Evolutionary conservation across 1,140 invertebrate species (phyloP).

Genomic region (Drosophila nannoptera): DNA sequence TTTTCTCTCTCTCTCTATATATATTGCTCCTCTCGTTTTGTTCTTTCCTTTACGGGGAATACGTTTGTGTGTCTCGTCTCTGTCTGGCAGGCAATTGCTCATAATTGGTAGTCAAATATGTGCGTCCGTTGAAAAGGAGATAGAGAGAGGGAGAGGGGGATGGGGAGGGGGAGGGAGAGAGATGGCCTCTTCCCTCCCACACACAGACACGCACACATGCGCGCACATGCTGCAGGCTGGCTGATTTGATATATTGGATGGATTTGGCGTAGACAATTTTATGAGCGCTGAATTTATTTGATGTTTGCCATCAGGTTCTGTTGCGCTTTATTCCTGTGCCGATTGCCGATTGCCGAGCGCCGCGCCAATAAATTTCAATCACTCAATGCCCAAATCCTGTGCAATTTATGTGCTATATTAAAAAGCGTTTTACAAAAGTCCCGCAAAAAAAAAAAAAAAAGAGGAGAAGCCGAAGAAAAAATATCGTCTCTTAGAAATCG

Average conservation of each 20-base stretch:
- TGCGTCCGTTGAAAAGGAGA: constrained; percentile 32
- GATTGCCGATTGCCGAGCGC: constrained; percentile 21
- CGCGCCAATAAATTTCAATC: constrained; percentile 59
- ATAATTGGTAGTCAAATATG: constrained; percentile 72
- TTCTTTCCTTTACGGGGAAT: constrained; percentile 20
- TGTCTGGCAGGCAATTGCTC: constrained; percentile 46
- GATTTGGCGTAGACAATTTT: constrained; percentile 75
- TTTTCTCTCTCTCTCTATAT: constrained; percentile 23
- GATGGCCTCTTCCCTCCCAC: constrained; percentile 3
- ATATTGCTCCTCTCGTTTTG: background rate
- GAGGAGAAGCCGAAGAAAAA: too few species aligned
- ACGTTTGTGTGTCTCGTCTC: constrained; percentile 25
- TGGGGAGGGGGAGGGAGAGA: background rate
- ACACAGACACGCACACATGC: too few species aligned
- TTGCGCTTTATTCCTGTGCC: constrained; percentile 3
- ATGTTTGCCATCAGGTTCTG: constrained; percentile 56
- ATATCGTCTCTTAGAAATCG: constrained; percentile 32
- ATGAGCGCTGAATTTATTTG: constrained; percentile 73
- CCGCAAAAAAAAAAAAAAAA: too few species aligned
- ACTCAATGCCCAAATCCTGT: constrained; percentile 53
- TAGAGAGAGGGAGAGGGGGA: too few species aligned
- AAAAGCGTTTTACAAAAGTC: constrained; percentile 52
- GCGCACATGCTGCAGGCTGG: constrained; percentile 19
- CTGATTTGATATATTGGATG: constrained; percentile 69
- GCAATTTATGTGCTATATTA: constrained; percentile 67